Evolutionary conservation across 2,888 invertebrate genomes (phyloP).

Genomic region (Silvanus unidentatus): DNA sequence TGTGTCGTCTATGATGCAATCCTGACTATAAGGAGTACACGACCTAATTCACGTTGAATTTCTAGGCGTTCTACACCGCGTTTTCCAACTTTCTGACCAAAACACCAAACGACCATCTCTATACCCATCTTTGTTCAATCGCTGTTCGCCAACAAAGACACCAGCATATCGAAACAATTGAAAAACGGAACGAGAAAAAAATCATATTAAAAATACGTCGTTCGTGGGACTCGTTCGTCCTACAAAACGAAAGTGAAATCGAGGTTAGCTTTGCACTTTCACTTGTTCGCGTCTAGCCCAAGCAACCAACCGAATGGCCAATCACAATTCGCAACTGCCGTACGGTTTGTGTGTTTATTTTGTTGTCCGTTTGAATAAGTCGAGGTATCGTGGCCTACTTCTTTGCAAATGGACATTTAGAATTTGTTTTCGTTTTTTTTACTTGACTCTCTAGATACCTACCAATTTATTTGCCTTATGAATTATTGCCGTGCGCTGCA

Average conservation of each 20-base stretch:
- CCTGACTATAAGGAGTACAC: constrained; percentile 41
- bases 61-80: constrained; percentile 35
- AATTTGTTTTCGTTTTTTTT: constrained; percentile 34
- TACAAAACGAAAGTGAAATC: constrained; percentile 51
- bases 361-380: constrained; percentile 43
- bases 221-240: constrained; percentile 48
- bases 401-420: constrained; percentile 34
- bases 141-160: constrained; percentile 20
- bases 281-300: constrained; percentile 47
- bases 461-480: neutral
- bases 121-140: constrained; percentile 11
- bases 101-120: neutral
- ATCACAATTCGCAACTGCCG: constrained; percentile 39
- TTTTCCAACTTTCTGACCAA: constrained; percentile 15
- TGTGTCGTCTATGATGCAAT: constrained; percentile 42
- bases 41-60: constrained; percentile 46
- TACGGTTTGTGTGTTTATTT: constrained; percentile 36
- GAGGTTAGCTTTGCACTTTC: constrained; percentile 49
- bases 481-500: neutral
- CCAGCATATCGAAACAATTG: constrained; percentile 24
- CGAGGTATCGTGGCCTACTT: constrained; percentile 43
- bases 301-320: constrained; percentile 34
- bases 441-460: constrained; percentile 13
- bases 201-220: constrained; percentile 13
- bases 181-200: constrained; percentile 32